These are phyloP conservation scores for Hypsopygia costalis DNA, from an alignment of 2,888 invertebrate species.

Conservation along the genomic window DNA sequence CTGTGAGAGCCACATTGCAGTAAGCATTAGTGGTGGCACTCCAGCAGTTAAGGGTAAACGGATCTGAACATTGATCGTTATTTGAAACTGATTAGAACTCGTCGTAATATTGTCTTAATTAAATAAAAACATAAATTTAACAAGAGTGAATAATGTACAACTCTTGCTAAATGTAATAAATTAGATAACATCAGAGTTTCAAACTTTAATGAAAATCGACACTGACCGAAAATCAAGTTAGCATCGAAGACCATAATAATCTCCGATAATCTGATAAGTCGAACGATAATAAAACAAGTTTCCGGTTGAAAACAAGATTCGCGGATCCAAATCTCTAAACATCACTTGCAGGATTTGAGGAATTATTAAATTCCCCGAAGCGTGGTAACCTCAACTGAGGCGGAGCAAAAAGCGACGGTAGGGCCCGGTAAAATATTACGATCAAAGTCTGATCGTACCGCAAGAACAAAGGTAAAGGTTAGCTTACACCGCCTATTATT, in stretches of 20 bases:
- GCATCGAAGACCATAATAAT: neutral
- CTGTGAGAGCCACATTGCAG: too few relatives aligned
- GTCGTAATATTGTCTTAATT: too few relatives aligned
- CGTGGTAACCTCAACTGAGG: slow-evolving; percentile 37
- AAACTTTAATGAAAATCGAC: slow-evolving; percentile 1
- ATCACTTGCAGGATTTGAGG: slow-evolving; percentile 47
- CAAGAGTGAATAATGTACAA: too few relatives aligned
- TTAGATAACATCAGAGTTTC: neutral
- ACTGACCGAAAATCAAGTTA: neutral
- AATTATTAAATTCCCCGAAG: slow-evolving; percentile 46
- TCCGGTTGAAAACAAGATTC: slow-evolving; percentile 22
- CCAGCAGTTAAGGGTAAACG: too few relatives aligned
- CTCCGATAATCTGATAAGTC: slow-evolving; percentile 11
- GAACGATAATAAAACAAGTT: slow-evolving; percentile 23
- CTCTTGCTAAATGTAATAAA: too few relatives aligned
- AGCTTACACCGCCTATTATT: slow-evolving; percentile 6
- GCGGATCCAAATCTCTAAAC: slow-evolving; percentile 36
- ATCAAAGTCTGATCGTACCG: slow-evolving; percentile 39
- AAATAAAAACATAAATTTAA: too few relatives aligned
- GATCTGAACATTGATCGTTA: too few relatives aligned
- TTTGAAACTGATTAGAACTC: too few relatives aligned
- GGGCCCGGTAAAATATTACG: slow-evolving; percentile 43
- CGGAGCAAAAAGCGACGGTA: slow-evolving; percentile 40
- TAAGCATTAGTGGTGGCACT: too few relatives aligned
- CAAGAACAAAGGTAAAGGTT: slow-evolving; percentile 30